phyloP scores from a whole-genome alignment of 2,888 invertebrate genomes.

The Torymus texanus region DNA sequence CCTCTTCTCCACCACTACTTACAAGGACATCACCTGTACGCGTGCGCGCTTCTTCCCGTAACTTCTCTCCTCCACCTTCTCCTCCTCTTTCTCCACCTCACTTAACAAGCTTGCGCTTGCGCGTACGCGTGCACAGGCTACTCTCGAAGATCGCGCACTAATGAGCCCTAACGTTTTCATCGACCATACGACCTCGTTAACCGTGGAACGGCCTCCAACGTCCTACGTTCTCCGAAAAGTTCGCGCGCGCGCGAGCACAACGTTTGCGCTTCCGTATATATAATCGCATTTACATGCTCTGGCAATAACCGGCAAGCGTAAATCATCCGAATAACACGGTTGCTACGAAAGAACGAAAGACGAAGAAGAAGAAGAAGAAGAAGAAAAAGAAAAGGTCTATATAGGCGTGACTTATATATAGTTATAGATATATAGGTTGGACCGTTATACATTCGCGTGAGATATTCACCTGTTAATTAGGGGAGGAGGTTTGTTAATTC shows the following conservation, averaged over 20 bases:
- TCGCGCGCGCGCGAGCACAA: neutral
- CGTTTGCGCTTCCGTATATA: neutral
- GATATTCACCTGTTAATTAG: no score
- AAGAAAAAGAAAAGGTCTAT: no score
- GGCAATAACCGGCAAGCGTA: conserved; percentile 36
- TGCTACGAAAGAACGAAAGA: no score
- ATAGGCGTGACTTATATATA: no score
- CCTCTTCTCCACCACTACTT: no score
- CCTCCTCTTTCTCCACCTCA: neutral
- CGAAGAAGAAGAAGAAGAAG: no score
- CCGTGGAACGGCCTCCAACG: neutral
- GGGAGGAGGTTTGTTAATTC: no score
- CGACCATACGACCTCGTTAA: conserved; percentile 41
- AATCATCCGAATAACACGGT: conserved; percentile 38
- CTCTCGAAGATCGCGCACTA: conserved; percentile 5
- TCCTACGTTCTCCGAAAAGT: neutral
- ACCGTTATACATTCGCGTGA: no score
- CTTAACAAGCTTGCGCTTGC: conserved; percentile 15
- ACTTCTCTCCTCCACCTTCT: neutral
- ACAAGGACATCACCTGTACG: no score
- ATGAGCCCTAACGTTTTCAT: conserved; percentile 50
- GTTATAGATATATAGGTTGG: no score
- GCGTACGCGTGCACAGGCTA: neutral
- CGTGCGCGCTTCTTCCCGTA: no score
- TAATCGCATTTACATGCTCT: conserved; percentile 44